Base-by-base conservation (phyloP, 2,888 invertebrate genomes). In the Hanleya hanleyi region DNA sequence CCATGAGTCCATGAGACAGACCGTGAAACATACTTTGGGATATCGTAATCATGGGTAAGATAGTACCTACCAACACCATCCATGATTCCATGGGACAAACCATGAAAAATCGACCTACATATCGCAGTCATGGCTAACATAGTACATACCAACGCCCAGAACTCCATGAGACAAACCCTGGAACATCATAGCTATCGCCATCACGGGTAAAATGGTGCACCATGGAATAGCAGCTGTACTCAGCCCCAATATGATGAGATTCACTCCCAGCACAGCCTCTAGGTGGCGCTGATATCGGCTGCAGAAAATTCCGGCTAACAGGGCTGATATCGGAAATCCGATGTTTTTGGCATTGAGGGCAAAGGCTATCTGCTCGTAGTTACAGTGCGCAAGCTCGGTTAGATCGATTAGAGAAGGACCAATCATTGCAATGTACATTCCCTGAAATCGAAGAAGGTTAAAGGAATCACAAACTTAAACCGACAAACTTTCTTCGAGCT, bases 71-170 rank as follows among this genome's bases (percentile, higher is more conserved):
- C n/a, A n/a, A n/a, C n/a, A n/a, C n/a, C n/a, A n/a, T n/a, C n/a
- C n/a, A n/a, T n/a, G n/a, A n/a, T n/a, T n/a, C n/a, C n/a, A n/a
- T n/a, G n/a, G n/a, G n/a, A n/a, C n/a, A n/a, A n/a, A n/a, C n/a
- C n/a, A n/a, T n/a, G n/a, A n/a, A n/a, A n/a, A n/a, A n/a, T n/a
- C n/a, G n/a, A n/a, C n/a, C n/a, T n/a, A n/a, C n/a, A n/a, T n/a
- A n/a, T n/a, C n/a, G n/a, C n/a, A n/a, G n/a, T n/a, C n/a, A n/a
- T n/a, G n/a, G n/a, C n/a, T n/a, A n/a, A n/a, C n/a, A n/a, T n/a
- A n/a, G n/a, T n/a, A n/a, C 47, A n/a, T 57, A 57, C 57, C 57
- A 57, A 57, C 57, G 22, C 57, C 57, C 22, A 57, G 57, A 15
- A 57, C 32, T 18, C 57, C 57, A 29, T 57, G 57, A 12, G 57